These are phyloP conservation scores for Phoebastria nigripes DNA, from an alignment of 2,797 vertebrate genomes.

Conservation along the genomic window DNA sequence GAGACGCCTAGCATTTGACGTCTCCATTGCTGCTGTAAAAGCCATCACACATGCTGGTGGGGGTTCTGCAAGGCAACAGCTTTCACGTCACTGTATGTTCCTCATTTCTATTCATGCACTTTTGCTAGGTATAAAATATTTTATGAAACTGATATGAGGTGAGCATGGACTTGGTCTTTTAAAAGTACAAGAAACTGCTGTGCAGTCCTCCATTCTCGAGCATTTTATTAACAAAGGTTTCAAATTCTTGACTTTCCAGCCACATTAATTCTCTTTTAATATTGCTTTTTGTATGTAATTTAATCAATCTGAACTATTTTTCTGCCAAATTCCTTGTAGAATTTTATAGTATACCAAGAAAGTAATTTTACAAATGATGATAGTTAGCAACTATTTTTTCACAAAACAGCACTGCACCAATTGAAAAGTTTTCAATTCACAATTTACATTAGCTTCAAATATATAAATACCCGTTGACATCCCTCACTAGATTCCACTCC, in stretches of 20 bases:
- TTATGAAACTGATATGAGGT: neutral
- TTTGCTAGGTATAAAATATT: neutral
- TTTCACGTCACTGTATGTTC: accelerated
- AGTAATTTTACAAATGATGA: neutral
- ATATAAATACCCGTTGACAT: neutral
- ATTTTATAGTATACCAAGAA: neutral
- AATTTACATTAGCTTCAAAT: neutral
- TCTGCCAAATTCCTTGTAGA: neutral
- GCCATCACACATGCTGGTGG: neutral
- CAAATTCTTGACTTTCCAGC: neutral
- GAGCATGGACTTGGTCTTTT: neutral
- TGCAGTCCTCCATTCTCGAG: neutral
- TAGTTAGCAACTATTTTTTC: neutral
- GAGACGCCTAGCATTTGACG: neutral
- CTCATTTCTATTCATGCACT: neutral
- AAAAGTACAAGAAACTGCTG: neutral
- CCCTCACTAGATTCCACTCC: neutral
- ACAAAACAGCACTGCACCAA: neutral
- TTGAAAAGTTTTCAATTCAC: neutral
- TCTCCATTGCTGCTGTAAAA: neutral
- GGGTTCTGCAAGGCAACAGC: neutral
- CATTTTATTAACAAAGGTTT: neutral
- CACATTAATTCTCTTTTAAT: neutral
- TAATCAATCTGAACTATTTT: neutral
- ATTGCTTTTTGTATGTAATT: neutral